phyloP scores from a whole-genome alignment of 2,888 invertebrate species.

The Polymixis flavicincta region DNA sequence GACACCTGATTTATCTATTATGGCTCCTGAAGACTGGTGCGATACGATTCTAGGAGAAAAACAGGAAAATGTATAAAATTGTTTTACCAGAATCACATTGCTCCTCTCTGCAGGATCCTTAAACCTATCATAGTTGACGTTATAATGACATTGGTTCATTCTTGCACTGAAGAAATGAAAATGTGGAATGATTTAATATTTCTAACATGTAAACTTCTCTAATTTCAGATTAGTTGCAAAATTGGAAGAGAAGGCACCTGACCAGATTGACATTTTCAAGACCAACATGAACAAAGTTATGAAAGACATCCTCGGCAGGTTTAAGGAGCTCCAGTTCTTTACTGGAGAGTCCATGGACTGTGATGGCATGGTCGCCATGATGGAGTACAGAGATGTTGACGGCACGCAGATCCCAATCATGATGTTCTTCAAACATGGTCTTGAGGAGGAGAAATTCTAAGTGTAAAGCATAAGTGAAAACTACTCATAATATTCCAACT shows the following conservation, averaged over 20 bases:
- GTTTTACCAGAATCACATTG: too few relatives aligned
- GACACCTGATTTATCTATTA: conserved; percentile 67
- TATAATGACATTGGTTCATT: background rate
- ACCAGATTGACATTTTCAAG: conserved; percentile 97
- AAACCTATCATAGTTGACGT: too few relatives aligned
- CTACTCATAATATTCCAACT: conserved; percentile 83
- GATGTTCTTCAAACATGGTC: conserved; percentile 99
- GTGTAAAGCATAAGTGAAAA: conserved; percentile 77
- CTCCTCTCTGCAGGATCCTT: too few relatives aligned
- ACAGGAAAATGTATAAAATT: too few relatives aligned
- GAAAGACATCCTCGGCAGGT: conserved; percentile 97
- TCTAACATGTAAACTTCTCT: conserved; percentile 26
- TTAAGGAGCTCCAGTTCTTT: conserved; percentile 98
- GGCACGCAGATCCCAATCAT: conserved; percentile 96
- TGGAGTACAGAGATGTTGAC: conserved; percentile 97
- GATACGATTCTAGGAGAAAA: too few relatives aligned
- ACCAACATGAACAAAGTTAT: conserved; percentile 98
- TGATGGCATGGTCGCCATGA: conserved; percentile 97
- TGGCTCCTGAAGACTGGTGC: too few relatives aligned
- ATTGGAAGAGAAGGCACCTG: conserved; percentile 95
- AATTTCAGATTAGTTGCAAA: conserved; percentile 94
- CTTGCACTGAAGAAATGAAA: background rate
- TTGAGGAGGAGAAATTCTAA: conserved; percentile 98
- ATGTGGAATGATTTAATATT: background rate
- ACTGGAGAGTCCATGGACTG: conserved; percentile 98